These are phyloP conservation scores for Drosophila triauraria DNA, from an alignment of 1,140 invertebrate genomes.

Conservation along the genomic window DNA sequence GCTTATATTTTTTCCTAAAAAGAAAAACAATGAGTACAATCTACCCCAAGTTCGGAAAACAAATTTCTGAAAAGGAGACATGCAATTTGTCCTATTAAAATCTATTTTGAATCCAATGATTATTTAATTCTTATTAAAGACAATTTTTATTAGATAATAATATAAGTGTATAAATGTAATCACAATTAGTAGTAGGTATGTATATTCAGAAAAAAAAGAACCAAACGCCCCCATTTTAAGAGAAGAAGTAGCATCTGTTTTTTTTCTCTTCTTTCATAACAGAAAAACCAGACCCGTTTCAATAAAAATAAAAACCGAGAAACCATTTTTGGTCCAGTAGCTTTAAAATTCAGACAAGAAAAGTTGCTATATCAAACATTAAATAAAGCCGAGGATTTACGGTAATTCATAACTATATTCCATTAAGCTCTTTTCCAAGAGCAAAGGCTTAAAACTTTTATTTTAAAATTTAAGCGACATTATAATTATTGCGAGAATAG, in stretches of 20 bases:
- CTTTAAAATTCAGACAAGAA: background rate
- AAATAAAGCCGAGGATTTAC: too few relatives aligned
- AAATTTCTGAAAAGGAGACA: background rate
- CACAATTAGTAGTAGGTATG: background rate
- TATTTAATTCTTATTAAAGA: background rate
- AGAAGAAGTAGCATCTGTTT: background rate
- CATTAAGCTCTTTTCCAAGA: too few relatives aligned
- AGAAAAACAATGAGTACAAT: constrained; percentile 17
- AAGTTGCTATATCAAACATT: too few relatives aligned
- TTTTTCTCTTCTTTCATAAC: background rate
- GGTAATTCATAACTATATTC: too few relatives aligned
- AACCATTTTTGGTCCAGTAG: background rate
- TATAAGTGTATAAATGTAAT: background rate
- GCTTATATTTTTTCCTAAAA: constrained; percentile 25
- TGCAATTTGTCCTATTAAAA: background rate
- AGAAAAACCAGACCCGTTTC: background rate
- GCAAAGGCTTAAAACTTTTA: too few relatives aligned
- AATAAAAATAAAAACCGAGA: background rate
- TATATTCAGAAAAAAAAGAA: background rate
- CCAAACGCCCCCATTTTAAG: constrained; percentile 7
- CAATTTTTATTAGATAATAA: too few relatives aligned
- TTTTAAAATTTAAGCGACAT: too few relatives aligned
- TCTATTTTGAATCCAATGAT: background rate
- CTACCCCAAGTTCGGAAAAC: constrained; percentile 9
- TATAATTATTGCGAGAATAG: too few relatives aligned